phyloP scores from a whole-genome alignment of 2,797 vertebrate genomes.

The Pseudochirops corinnae region DNA sequence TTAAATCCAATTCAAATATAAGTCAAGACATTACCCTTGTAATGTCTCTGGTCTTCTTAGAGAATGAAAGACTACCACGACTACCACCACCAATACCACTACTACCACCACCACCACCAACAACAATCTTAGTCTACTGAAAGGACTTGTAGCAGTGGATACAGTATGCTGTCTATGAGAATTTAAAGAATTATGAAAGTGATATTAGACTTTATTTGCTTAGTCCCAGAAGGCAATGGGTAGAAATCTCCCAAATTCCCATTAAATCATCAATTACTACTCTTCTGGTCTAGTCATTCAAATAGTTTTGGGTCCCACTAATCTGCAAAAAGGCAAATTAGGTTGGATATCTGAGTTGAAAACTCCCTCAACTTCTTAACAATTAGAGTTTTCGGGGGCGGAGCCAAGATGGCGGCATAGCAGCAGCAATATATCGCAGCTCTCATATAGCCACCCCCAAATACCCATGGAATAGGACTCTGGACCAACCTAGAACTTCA shows the following conservation, averaged over 20 bases:
- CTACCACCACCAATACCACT: too few relatives aligned
- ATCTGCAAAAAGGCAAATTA: not conserved
- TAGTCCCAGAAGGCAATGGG: not conserved
- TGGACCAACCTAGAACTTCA: too few relatives aligned
- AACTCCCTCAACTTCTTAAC: not conserved
- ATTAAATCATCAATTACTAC: not conserved
- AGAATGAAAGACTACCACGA: not conserved
- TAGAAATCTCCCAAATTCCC: not conserved
- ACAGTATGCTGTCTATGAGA: not conserved
- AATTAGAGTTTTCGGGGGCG: too few relatives aligned
- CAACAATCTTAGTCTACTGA: not conserved
- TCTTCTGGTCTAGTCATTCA: not conserved
- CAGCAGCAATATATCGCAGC: too few relatives aligned
- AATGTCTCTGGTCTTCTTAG: not conserved
- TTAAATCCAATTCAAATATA: not conserved
- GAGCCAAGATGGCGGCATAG: too few relatives aligned
- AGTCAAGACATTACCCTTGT: not conserved
- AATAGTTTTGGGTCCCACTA: not conserved
- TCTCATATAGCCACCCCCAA: too few relatives aligned
- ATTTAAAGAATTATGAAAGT: not conserved
- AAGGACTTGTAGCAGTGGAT: not conserved
- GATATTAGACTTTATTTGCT: not conserved
- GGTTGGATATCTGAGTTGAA: not conserved
- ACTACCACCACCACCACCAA: too few relatives aligned
- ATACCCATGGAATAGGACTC: too few relatives aligned